phyloP scores from a whole-genome alignment of 2,113 vertebrate species.

The Coptodon rendalli region DNA sequence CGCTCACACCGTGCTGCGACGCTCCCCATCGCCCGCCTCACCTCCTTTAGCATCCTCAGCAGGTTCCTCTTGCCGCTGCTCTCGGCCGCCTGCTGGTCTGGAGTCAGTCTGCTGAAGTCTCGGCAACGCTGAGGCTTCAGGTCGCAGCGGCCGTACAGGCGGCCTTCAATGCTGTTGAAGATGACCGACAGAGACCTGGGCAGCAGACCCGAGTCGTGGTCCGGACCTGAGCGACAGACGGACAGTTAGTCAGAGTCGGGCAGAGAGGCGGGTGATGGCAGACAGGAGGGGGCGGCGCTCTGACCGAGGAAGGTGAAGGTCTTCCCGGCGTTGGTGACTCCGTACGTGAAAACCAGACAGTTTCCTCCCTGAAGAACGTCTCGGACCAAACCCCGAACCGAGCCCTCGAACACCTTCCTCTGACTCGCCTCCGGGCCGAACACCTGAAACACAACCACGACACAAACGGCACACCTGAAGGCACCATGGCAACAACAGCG shows the following conservation, averaged over 20 bases:
- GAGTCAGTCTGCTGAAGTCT: constrained; percentile 80
- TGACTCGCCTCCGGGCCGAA: constrained; percentile 86
- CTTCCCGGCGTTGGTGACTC: constrained; percentile 93
- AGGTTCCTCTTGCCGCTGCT: constrained; percentile 75
- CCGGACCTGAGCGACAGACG: constrained; percentile 74
- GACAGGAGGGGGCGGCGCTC: not conserved
- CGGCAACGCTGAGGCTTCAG: constrained; percentile 87
- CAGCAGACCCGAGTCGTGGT: constrained; percentile 81
- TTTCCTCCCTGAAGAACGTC: constrained; percentile 85
- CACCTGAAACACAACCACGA: constrained; percentile 68
- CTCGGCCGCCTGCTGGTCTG: constrained; percentile 79
- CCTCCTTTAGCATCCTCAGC: constrained; percentile 84
- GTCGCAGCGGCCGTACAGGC: constrained; percentile 73
- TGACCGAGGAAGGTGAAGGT: constrained; percentile 93
- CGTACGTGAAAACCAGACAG: constrained; percentile 90
- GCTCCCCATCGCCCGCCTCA: constrained; percentile 6
- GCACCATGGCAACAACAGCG: fast-evolving
- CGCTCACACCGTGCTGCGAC: not conserved
- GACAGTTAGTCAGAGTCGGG: not conserved
- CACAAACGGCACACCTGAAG: not conserved
- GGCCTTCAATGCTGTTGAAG: constrained; percentile 80
- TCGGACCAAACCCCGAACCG: constrained; percentile 76
- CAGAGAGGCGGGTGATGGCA: not conserved
- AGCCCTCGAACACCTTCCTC: constrained; percentile 84
- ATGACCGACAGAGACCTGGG: constrained; percentile 84